Conservation (phyloP, 2,888 invertebrate species). For the Periphyllus acericola region DNA sequence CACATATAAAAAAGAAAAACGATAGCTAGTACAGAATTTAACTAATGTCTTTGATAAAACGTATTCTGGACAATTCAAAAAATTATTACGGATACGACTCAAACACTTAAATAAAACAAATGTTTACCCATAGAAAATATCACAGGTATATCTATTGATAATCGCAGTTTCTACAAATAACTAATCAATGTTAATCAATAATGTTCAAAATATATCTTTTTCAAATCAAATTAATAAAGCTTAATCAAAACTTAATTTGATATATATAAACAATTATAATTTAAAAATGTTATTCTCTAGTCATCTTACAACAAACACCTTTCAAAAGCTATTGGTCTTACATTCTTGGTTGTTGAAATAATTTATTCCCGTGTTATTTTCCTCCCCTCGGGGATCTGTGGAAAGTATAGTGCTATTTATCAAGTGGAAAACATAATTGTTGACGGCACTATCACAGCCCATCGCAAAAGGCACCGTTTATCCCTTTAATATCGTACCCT, state of each 20-base stretch:
- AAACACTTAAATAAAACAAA: neutral
- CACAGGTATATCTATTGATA: neutral
- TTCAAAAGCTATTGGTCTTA: neutral
- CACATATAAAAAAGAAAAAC: neutral
- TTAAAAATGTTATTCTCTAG: neutral
- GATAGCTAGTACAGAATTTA: neutral
- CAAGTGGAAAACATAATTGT: constrained; percentile 50
- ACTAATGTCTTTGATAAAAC: neutral
- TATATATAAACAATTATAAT: neutral
- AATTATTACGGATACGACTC: neutral
- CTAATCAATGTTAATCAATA: too few relatives aligned
- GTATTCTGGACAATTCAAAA: neutral
- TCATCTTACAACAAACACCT: neutral
- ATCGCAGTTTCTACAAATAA: neutral
- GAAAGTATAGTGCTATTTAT: constrained; percentile 37
- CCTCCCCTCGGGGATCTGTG: neutral
- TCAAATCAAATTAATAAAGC: too few relatives aligned
- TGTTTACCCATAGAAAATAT: neutral
- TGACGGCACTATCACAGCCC: constrained; percentile 43
- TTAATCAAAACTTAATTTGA: neutral
- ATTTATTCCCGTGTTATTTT: constrained; percentile 22
- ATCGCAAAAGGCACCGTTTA: constrained; percentile 40
- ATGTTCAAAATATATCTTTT: neutral
- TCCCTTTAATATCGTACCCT: constrained; percentile 50
- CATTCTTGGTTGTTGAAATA: constrained; percentile 33